These are phyloP conservation scores for Enteromius thamalakanensis DNA, from an alignment of 2,797 vertebrate species.

Conservation along the genomic window DNA sequence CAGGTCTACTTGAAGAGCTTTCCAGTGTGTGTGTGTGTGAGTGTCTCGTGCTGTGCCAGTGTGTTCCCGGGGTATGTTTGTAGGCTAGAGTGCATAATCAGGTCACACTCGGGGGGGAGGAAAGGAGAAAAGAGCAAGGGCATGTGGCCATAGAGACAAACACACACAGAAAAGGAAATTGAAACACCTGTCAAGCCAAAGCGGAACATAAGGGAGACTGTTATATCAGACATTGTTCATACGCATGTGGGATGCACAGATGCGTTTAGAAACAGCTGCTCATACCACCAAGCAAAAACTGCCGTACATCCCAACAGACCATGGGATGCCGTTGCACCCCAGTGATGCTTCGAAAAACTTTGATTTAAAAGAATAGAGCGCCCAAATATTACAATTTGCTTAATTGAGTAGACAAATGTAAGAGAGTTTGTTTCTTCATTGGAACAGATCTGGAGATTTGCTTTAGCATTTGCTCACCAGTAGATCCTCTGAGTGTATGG, in stretches of 20 bases:
- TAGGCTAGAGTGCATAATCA: conserved; percentile 40
- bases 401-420: background rate
- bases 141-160: background rate
- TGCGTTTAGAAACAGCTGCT: conserved; percentile 22
- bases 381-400: background rate
- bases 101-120: background rate
- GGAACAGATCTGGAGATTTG: background rate
- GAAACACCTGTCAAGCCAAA: conserved; percentile 18
- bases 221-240: conserved; percentile 9
- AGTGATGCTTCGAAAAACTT: background rate
- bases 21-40: conserved; percentile 28
- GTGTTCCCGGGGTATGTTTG: conserved; percentile 33
- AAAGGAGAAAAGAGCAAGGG: conserved; percentile 24
- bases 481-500: background rate
- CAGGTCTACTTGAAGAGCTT: conserved; percentile 50
- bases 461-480: background rate
- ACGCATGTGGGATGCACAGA: conserved; percentile 24
- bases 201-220: background rate
- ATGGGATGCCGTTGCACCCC: background rate
- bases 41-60: background rate
- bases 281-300: background rate
- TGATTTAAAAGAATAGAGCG: background rate
- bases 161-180: conserved; percentile 7
- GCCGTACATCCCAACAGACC: background rate
- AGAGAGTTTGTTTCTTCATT: background rate